These are phyloP conservation scores for Orthosia gracilis DNA, from an alignment of 2,888 invertebrate species.

Conservation along the genomic window DNA sequence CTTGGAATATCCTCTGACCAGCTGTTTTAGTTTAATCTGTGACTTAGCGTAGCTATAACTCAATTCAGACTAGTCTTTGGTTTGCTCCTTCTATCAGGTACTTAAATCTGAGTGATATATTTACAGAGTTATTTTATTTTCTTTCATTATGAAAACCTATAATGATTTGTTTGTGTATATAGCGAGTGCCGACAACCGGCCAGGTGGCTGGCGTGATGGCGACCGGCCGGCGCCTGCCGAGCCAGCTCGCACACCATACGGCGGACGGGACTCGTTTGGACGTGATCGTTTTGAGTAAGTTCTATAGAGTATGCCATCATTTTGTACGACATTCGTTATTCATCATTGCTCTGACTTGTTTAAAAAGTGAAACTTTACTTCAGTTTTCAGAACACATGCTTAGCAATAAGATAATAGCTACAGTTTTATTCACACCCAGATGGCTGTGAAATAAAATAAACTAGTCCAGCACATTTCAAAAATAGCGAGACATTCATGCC, in stretches of 20 bases:
- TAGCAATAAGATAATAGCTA: constrained; percentile 1
- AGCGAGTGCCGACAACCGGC: constrained; percentile 87
- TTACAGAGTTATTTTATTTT: neutral
- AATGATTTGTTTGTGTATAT: constrained; percentile 38
- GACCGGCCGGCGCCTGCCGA: constrained; percentile 83
- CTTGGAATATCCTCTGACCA: constrained; percentile 93
- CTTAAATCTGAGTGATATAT: constrained; percentile 78
- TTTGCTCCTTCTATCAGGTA: constrained; percentile 84
- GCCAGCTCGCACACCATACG: constrained; percentile 86
- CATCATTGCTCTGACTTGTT: neutral
- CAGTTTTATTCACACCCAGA: constrained; percentile 18
- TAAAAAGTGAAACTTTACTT: neutral
- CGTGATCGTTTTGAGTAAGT: constrained; percentile 83
- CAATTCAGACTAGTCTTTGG: constrained; percentile 96
- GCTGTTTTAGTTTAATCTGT: constrained; percentile 94
- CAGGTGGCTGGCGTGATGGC: constrained; percentile 90
- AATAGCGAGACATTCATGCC: constrained; percentile 38
- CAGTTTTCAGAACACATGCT: neutral
- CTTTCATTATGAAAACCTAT: neutral
- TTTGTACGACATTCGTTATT: neutral
- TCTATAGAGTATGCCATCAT: neutral
- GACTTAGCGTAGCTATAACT: constrained; percentile 91
- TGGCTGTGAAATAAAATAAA: constrained; percentile 8
- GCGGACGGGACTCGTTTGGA: constrained; percentile 88
- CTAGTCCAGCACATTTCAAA: constrained; percentile 26